phyloP scores from a whole-genome alignment of 2,888 invertebrate species.

The Tolmerus cingulatus region DNA sequence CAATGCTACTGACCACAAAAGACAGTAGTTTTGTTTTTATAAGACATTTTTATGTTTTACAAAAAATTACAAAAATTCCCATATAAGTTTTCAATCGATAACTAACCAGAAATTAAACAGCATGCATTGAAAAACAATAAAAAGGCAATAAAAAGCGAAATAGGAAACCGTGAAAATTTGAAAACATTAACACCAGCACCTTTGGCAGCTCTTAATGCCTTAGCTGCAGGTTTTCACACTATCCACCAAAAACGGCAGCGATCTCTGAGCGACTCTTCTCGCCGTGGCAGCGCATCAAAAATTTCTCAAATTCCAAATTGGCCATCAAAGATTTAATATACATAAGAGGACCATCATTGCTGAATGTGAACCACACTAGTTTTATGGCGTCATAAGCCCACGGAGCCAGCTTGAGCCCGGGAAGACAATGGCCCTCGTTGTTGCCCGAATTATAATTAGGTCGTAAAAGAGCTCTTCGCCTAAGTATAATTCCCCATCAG shows the following conservation, averaged over 20 bases:
- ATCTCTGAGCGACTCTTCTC: not conserved
- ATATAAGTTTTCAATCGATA: not conserved
- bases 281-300: not conserved
- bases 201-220: not conserved
- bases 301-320: slow-evolving; percentile 8
- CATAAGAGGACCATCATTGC: slow-evolving; percentile 15
- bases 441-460: slow-evolving; percentile 23
- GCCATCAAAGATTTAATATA: slow-evolving; percentile 9
- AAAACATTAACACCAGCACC: not conserved
- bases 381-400: slow-evolving; percentile 14
- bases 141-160: not conserved
- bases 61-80: not conserved
- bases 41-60: not conserved
- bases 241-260: not conserved
- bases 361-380: slow-evolving; percentile 22
- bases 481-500: slow-evolving; percentile 24
- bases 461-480: slow-evolving; percentile 25
- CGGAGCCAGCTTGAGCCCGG: not conserved
- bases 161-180: slow-evolving; percentile 10
- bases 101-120: not conserved
- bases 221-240: not conserved
- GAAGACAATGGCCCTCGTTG: slow-evolving; percentile 20
- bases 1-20: not conserved
- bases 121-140: not conserved
- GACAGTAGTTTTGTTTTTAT: not conserved